Evolutionary conservation across 2,888 invertebrate genomes (phyloP), one percentile per base, ranked within the genome.

Genomic region (Chrysolina haemoptera): DNA sequence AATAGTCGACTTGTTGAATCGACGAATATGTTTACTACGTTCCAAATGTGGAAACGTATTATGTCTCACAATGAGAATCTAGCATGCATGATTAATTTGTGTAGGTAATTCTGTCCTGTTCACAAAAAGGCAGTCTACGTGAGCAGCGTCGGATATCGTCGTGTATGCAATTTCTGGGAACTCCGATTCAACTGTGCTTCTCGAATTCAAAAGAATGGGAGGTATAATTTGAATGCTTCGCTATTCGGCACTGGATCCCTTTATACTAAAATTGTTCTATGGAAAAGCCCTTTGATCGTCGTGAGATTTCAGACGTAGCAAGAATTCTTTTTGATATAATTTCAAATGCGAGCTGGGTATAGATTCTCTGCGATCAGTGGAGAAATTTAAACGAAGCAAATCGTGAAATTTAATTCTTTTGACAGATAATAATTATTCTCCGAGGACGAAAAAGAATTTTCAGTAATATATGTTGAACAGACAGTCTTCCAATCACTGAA

Each of bases 161-260:
- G 20, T 53, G 16, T 53, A 53, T 53, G 53, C 53, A 53, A 53
- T 53, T 53, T 18, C 53, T 53, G 53, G 18, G 53, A 53, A 53
- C 53, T 53, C 53, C 53, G 20, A 20, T 53, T 53, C 11, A 53
- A 20, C 53, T 53, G 53, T 53, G 53, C 53, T 20, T 20, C 53
- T 20, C 20, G 53, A 53, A 20, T 20, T 53, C 53, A 53, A 53
- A 53, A 53, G 53, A 53, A 53, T 53, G 5, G 53, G 20, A 53
- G 53, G 18, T 53, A 53, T 53, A 53, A 53, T 53, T 53, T 53
- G 53, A 53, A 53, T 20, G 20, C 53, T 20, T 53, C 12, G 18
- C 53, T 12, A 20, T 53, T 53, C 53, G 20, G 20, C 53, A 20
- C 53, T 5, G 53, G 20, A 22, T 53, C 53, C 53, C 53, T 53